A percentile compares a stretch with the other conserved stretches of the same genome.
Conservation (phyloP, 2,888 invertebrate species). For the Drosophila prostipennis region DNA sequence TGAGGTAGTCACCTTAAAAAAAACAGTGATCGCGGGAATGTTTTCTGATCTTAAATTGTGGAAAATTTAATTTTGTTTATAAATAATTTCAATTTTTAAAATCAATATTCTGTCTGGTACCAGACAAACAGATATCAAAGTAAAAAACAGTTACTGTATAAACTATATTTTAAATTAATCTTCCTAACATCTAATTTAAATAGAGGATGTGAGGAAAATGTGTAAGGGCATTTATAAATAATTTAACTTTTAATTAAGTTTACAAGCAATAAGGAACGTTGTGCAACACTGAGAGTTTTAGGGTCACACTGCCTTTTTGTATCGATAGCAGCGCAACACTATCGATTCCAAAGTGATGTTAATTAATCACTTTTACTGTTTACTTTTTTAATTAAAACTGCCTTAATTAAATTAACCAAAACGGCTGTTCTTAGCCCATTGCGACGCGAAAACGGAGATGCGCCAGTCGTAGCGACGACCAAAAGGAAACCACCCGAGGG, state of each 20-base stretch:
- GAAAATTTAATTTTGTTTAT: not conserved
- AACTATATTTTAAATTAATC: too few species aligned
- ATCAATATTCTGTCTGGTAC: too few species aligned
- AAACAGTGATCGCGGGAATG: not conserved
- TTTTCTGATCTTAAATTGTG: not conserved
- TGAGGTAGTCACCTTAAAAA: not conserved
- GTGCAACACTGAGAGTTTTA: not conserved
- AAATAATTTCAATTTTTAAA: too few species aligned
- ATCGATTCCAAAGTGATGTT: conserved; percentile 25
- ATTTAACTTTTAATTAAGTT: not conserved
- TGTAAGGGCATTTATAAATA: too few species aligned
- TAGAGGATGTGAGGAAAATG: too few species aligned
- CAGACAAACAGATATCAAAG: too few species aligned
- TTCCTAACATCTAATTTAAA: too few species aligned
- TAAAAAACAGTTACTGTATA: too few species aligned
- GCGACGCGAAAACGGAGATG: conserved; percentile 9
- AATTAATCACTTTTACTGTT: conserved; percentile 52
- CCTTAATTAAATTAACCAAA: conserved; percentile 43
- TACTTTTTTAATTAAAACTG: conserved; percentile 48
- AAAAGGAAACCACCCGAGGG: conserved; percentile 5
- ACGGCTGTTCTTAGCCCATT: conserved; percentile 14
- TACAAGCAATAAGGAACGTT: not conserved
- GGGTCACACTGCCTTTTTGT: not conserved
- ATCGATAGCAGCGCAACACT: conserved; percentile 15
- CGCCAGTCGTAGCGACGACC: not conserved